phyloP scores from a whole-genome alignment of 2,797 vertebrate genomes.

The Agapornis canus region DNA sequence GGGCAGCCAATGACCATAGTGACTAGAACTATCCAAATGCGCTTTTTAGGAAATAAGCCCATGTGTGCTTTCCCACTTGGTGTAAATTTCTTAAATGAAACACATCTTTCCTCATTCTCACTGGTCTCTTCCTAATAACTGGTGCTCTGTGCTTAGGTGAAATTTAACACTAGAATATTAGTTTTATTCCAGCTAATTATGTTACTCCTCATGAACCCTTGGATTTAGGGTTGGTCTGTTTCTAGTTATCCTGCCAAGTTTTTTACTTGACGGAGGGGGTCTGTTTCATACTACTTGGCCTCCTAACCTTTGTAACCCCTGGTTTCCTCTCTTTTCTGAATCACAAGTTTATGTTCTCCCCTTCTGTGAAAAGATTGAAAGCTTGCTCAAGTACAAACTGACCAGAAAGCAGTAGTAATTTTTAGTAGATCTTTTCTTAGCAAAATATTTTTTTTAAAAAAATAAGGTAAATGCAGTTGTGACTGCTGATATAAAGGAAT shows the following conservation, averaged over 20 bases:
- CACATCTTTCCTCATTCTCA: constrained; percentile 66
- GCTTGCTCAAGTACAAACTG: constrained; percentile 80
- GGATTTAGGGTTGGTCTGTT: constrained; percentile 85
- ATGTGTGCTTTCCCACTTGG: constrained; percentile 3
- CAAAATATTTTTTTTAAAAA: constrained; percentile 80
- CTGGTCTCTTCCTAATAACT: constrained; percentile 65
- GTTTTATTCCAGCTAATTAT: constrained; percentile 86
- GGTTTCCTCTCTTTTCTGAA: constrained; percentile 85
- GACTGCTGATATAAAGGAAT: constrained; percentile 84
- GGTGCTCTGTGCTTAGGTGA: constrained; percentile 77
- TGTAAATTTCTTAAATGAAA: constrained; percentile 70
- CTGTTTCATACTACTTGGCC: constrained; percentile 85
- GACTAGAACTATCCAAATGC: constrained; percentile 15
- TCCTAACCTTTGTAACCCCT: constrained; percentile 86
- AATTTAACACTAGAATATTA: constrained; percentile 84
- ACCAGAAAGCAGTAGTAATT: constrained; percentile 79
- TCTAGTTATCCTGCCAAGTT: constrained; percentile 87
- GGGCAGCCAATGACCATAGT: background rate
- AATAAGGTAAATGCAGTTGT: constrained; percentile 77
- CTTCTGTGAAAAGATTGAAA: constrained; percentile 84
- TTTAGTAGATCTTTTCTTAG: constrained; percentile 83
- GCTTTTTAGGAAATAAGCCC: constrained; percentile 52
- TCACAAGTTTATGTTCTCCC: constrained; percentile 83
- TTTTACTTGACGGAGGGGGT: constrained; percentile 84
- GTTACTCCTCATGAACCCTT: constrained; percentile 81